phyloP scores from a whole-genome alignment of 2,113 vertebrate genomes.

The Erinaceus europaeus region DNA sequence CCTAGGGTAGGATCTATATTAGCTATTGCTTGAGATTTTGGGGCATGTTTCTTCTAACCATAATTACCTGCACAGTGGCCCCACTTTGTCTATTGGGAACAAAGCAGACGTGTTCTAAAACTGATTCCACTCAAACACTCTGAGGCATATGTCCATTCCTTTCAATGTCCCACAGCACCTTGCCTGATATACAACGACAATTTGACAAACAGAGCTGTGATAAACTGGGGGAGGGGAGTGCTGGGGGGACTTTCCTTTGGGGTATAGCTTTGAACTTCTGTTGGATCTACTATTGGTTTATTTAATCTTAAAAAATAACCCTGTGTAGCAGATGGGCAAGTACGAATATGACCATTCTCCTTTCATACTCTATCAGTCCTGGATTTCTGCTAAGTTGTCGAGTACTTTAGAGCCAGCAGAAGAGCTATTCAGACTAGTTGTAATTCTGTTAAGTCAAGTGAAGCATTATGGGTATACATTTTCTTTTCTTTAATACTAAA shows the following conservation, averaged over 20 bases:
- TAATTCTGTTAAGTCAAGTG: conserved; percentile 39
- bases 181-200: not conserved
- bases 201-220: not conserved
- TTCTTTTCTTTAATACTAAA: conserved; percentile 47
- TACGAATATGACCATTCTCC: not conserved
- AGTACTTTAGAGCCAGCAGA: not conserved
- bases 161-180: not conserved
- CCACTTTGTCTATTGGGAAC: not conserved
- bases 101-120: not conserved
- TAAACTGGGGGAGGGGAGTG: not conserved
- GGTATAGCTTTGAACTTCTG: not conserved
- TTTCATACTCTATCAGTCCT: not conserved
- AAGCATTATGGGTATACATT: not conserved
- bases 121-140: not conserved
- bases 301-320: not conserved
- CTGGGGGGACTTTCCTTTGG: not conserved
- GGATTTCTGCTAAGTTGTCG: not conserved
- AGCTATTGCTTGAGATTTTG: not conserved
- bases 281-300: not conserved
- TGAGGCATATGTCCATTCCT: not conserved
- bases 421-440: conserved; percentile 3
- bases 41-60: not conserved
- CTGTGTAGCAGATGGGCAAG: too few species aligned
- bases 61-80: too few species aligned
- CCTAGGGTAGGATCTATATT: not conserved